These are phyloP conservation scores for Agonopterix subpropinquella DNA, from an alignment of 2,888 invertebrate genomes.

Conservation along the genomic window DNA sequence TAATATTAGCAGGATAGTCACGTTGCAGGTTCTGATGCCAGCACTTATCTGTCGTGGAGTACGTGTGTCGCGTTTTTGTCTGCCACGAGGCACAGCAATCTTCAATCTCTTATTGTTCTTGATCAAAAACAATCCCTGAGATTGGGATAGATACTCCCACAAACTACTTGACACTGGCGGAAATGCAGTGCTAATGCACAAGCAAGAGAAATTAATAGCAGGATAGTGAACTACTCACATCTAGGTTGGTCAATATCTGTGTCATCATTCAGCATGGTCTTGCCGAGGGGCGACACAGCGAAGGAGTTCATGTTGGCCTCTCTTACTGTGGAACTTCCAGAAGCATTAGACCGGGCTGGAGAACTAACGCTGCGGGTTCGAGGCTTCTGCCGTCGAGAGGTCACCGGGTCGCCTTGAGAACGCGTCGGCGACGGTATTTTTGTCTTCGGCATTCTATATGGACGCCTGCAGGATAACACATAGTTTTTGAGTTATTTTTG, in stretches of 20 bases:
- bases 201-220: no score
- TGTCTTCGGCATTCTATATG: constrained; percentile 32
- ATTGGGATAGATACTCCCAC: no score
- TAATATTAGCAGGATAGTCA: no score
- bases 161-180: no score
- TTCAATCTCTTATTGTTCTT: no score
- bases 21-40: no score
- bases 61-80: no score
- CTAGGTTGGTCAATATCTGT: constrained; percentile 52
- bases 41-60: no score
- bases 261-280: constrained; percentile 45
- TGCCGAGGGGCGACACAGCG: constrained; percentile 39
- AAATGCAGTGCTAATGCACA: no score
- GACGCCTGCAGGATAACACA: neutral
- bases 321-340: no score
- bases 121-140: no score
- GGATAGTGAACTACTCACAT: constrained; percentile 38
- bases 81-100: no score
- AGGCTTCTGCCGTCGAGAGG: constrained; percentile 30
- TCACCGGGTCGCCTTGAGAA: constrained; percentile 30
- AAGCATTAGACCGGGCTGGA: constrained; percentile 35
- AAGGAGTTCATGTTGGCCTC: constrained; percentile 34
- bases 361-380: constrained; percentile 46
- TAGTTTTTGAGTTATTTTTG: neutral
- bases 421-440: constrained; percentile 50